Evolutionary conservation across 2,888 invertebrate genomes (phyloP), one percentile per base, ranked within the genome.

Genomic region (Orthosia incerta): DNA sequence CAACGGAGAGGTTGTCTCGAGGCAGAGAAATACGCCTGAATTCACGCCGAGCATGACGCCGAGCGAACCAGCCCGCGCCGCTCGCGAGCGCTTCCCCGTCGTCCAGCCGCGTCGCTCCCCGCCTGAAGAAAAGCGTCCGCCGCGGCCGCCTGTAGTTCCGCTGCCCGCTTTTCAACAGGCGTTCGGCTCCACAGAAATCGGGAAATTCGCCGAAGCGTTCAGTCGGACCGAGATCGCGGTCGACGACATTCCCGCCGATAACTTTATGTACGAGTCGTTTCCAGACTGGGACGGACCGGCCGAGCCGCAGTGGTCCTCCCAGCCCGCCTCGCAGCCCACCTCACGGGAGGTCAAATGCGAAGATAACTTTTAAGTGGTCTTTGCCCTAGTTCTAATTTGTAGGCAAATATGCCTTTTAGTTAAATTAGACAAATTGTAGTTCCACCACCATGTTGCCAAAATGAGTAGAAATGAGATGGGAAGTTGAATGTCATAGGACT

Each of bases 101-200:
- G 92, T 20, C 60, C 69, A 93, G 78, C 90, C 91, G 31, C 90
- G 89, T 48, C 91, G 89, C 20, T 87, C 92, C 2, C 94, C 95
- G 20, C 93, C 93, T 0, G 91, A 92, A 77, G 94, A 94, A 77
- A 94, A 94, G 78, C 92, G 93, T n/a, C 71, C 79, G 26, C 95
- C 95, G 50, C 76, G 77, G 31, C 95, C 95, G 39, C 95, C 95
- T 2, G 90, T 95, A n/a, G 96, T 97, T 71, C 98, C 98, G 11
- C 92, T 98, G 75, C 98, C 98, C 11, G 98, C 98, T 61, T 98
- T 98, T 90, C 98, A 98, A 91, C 98, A 98, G 94, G 98, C 98
- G 1, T 98, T 98, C 91, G 98, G 98, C 45, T 98, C 98, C 46
- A 98, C 98, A 39, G 98, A 98, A 94, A 98, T 98, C 82, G 98